Base-by-base conservation (phyloP, 1,140 invertebrate genomes). In the Saccostrea cuccullata region DNA sequence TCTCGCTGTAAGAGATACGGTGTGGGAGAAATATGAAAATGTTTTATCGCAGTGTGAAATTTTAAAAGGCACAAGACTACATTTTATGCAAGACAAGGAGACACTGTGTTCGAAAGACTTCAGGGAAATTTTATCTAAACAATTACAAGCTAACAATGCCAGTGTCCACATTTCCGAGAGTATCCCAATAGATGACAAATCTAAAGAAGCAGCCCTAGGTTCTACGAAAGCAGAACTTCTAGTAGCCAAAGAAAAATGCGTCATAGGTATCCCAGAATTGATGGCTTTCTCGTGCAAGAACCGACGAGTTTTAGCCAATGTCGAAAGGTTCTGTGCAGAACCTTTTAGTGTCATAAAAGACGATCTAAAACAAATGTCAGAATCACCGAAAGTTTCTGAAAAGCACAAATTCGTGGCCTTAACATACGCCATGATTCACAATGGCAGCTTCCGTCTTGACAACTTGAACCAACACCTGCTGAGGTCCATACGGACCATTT, bases 331-430 rank as follows among this genome's bases (percentile, higher is more conserved):
- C 26, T 77, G 70, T 30, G 70, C 70, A 36, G 70, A 77, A 77
- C 70, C 70, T 30, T 77, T 77, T 30, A 77, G 26, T 77, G 70
- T 77, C 15, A 77, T 77, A 15, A 77, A 77, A 77, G 70, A 77
- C 13, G 70, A 77, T 26, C 30, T 77, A 11, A 77, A 77, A 30
- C 70, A 77, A 77, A 77, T 77, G 70, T 77, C 70, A 26, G 70
- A 77, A 77, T 77, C 70, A 4, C 70, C 70, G 13, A 77, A 77
- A 26, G 30, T 77, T 77, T 36, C 70, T 5, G 70, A 77, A 15
- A 77, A 77, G 4, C 26, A 77, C 26, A 77, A 77, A 12, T 77
- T 77, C 26, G 70, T 77, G 30, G 70, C 15, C 8, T 36, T 77
- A 77, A 30, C 70, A 23, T 77, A 77, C 26, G 70, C 70, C 8